Conservation (phyloP, 2,797 vertebrate species). For the Telmatherina bonti region DNA sequence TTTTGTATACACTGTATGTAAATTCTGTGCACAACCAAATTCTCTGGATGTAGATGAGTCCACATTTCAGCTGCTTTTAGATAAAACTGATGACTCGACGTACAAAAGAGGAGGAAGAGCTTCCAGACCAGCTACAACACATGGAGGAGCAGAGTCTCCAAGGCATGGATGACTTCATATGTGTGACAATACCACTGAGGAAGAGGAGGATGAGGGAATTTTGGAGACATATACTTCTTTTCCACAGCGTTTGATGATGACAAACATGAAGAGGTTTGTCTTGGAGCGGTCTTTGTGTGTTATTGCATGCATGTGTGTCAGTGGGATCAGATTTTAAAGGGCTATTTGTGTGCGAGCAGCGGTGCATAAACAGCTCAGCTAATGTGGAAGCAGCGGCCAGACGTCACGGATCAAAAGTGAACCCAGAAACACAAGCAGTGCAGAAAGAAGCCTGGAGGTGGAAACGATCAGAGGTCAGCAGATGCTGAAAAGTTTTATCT, state of each 20-base stretch:
- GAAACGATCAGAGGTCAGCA: slow-evolving; percentile 29
- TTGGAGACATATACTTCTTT: too few relatives aligned
- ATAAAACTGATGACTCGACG: too few relatives aligned
- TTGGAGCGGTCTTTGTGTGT: background rate
- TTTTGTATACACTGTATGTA: too few relatives aligned
- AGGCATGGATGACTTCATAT: too few relatives aligned
- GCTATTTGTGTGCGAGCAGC: slow-evolving; percentile 54
- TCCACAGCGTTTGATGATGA: background rate
- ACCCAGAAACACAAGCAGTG: slow-evolving; percentile 15
- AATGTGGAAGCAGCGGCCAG: slow-evolving; percentile 48
- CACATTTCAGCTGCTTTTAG: too few relatives aligned
- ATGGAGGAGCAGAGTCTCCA: too few relatives aligned
- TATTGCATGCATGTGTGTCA: slow-evolving; percentile 11
- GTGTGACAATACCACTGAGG: too few relatives aligned
- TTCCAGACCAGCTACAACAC: too few relatives aligned
- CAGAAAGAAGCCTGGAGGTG: background rate
- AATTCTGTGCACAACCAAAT: too few relatives aligned
- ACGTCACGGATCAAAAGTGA: slow-evolving; percentile 64
- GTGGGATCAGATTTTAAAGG: slow-evolving; percentile 58
- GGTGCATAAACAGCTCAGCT: slow-evolving; percentile 51
- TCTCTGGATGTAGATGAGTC: too few relatives aligned
- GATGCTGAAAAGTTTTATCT: background rate
- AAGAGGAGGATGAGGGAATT: too few relatives aligned
- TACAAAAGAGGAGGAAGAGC: too few relatives aligned
- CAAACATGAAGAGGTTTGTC: background rate